Base-by-base conservation (phyloP, 2,888 invertebrate species). In the Drosophila atripex region DNA sequence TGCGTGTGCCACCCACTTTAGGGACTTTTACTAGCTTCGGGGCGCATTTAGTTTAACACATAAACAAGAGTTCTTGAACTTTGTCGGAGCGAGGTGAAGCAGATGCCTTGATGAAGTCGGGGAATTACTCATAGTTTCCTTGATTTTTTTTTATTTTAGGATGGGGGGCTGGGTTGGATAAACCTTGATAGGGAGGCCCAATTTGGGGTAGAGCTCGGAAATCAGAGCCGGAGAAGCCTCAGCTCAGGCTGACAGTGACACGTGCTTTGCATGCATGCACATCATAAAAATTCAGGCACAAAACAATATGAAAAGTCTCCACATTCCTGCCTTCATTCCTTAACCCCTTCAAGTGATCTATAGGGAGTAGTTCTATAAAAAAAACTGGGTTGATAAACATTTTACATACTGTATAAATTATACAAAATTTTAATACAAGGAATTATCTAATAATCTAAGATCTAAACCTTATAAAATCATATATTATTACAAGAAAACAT, bases 181-280 rank as follows among this genome's bases (percentile, higher is more conserved):
- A 18, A 41, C 47, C 52, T 69, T 69, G 60, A 43, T 41, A 49
- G 61, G 4, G 41, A 9, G 14, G 2, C 9, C 12, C 12, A 39
- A 35, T 23, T n/a, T n/a, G n/a, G 43, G 21, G 7, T 35, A 43
- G 61, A 43, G 35, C 35, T 41, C 41, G 50, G 61, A 49, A 61
- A 45, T 35, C 50, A 30, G 41, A 63, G 63, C 18, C 51, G 50
- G 18, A 49, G 72, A 56, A 63, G 72, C 56, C 65, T 70, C 60
- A 80, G 69, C 79, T 77, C 60, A 9, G 28, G 9, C 80, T 84
- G 87, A 82, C 87, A 83, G 87, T 82, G 83, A 87, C 83, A 83
- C 79, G 79, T 85, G 72, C 73, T 76, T 85, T 83, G 89, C 89
- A 88, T 89, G 90, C 88, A 84, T 84, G 75, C 80, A 80, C 84